These are phyloP conservation scores for Clitarchus hookeri DNA, from an alignment of 2,888 invertebrate species.

Conservation along the genomic window DNA sequence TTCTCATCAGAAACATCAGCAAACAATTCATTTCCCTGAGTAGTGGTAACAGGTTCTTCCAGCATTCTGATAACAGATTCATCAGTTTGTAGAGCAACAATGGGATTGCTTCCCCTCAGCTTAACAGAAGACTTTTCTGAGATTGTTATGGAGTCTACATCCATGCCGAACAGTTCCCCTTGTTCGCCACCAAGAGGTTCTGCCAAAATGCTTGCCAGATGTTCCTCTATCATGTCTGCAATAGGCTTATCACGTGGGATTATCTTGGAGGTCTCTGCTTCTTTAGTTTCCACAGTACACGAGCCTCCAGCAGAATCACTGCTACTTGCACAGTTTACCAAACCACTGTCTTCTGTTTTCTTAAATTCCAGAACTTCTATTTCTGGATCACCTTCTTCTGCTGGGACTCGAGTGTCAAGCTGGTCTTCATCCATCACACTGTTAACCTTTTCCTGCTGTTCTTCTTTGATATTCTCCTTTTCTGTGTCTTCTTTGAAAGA, in stretches of 20 bases:
- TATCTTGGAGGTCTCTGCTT: no score
- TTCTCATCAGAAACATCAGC: not conserved
- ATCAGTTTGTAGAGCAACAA: not conserved
- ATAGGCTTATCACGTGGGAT: not conserved
- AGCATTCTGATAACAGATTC: not conserved
- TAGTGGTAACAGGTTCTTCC: not conserved
- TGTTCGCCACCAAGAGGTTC: not conserved
- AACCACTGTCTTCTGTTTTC: no score
- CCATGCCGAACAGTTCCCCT: not conserved
- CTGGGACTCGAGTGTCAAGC: not conserved
- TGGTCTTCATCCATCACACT: not conserved
- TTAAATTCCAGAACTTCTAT: not conserved
- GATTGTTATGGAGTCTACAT: not conserved
- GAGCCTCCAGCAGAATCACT: not conserved
- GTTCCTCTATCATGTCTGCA: not conserved
- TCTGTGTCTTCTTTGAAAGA: no score
- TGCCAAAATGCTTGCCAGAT: not conserved
- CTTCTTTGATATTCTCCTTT: no score
- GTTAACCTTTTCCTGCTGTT: no score
- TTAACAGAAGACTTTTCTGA: no score
- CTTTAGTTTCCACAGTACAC: no score
- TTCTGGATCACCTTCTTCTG: not conserved
- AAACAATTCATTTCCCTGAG: not conserved
- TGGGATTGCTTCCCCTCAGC: no score
- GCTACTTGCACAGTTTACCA: no score